Conservation (phyloP, 2,113 vertebrate species). For the Nestor notabilis region DNA sequence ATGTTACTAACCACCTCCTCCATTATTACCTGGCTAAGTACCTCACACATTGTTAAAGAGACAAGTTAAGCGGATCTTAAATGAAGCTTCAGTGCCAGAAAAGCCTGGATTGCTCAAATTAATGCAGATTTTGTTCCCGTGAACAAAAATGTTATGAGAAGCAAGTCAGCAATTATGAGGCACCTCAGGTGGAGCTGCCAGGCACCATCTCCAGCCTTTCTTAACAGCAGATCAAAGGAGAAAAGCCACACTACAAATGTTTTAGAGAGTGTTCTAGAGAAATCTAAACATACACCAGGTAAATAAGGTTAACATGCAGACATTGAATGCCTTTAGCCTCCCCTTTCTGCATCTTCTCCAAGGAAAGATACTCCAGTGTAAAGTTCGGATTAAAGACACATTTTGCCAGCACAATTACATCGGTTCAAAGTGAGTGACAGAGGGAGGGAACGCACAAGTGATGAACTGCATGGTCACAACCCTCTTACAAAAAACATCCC, state of each 20-base stretch:
- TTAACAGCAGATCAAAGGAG: neutral
- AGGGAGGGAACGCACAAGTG: neutral
- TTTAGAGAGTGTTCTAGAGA: neutral
- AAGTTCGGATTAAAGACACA: neutral
- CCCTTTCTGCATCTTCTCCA: neutral
- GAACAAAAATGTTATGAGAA: fast-evolving
- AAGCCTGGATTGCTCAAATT: neutral
- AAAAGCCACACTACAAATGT: neutral
- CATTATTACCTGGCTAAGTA: neutral
- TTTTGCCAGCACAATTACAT: neutral
- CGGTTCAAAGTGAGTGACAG: neutral
- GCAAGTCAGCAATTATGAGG: neutral
- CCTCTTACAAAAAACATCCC: neutral
- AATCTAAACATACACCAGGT: neutral
- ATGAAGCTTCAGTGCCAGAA: neutral
- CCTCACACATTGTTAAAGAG: neutral
- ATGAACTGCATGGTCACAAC: neutral
- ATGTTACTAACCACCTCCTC: neutral
- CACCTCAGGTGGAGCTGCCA: neutral
- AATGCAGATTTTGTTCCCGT: neutral
- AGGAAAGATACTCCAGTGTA: neutral
- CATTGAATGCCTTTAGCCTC: neutral
- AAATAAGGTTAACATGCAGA: neutral
- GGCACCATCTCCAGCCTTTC: neutral
- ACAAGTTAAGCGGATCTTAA: neutral